Evolutionary conservation across 1,140 invertebrate species (phyloP).

Genomic region (Wasmannia auropunctata): DNA sequence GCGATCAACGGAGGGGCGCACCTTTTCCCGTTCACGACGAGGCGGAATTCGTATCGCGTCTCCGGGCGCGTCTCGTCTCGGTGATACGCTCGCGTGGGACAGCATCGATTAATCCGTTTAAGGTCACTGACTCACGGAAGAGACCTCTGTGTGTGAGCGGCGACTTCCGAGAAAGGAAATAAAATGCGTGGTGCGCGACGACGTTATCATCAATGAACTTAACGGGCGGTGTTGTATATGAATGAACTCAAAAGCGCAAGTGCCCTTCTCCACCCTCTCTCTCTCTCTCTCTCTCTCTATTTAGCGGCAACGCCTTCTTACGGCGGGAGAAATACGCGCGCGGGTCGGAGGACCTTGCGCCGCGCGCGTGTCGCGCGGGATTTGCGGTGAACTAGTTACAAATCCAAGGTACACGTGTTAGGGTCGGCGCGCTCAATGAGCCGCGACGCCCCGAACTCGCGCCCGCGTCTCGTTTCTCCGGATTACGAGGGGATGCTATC

Average conservation of each 20-base stretch:
- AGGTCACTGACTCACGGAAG: slow-evolving; percentile 47
- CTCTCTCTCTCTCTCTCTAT: too few species aligned
- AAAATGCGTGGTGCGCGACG: neutral
- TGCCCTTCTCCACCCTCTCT: too few species aligned
- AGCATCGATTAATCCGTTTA: slow-evolving; percentile 41
- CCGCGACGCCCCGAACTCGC: neutral
- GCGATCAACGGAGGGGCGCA: too few species aligned
- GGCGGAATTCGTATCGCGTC: slow-evolving; percentile 5
- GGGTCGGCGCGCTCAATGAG: slow-evolving; percentile 8
- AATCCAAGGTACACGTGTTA: slow-evolving; percentile 12
- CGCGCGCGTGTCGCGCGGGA: neutral
- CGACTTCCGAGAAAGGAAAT: slow-evolving; percentile 8
- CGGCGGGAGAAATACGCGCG: neutral
- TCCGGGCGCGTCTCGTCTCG: neutral
- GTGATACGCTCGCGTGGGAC: slow-evolving; percentile 13
- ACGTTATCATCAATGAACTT: slow-evolving; percentile 4
- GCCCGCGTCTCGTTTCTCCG: neutral
- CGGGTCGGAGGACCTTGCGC: neutral
- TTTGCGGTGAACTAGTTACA: neutral
- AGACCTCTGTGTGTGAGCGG: neutral
- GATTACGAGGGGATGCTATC: slow-evolving; percentile 13
- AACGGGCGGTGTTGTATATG: neutral
- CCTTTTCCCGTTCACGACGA: neutral
- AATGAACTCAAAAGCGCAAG: neutral
- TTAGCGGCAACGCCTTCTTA: neutral